These are phyloP conservation scores for Dicrostonyx torquatus DNA, from an alignment of 2,797 vertebrate species.

Conservation along the genomic window DNA sequence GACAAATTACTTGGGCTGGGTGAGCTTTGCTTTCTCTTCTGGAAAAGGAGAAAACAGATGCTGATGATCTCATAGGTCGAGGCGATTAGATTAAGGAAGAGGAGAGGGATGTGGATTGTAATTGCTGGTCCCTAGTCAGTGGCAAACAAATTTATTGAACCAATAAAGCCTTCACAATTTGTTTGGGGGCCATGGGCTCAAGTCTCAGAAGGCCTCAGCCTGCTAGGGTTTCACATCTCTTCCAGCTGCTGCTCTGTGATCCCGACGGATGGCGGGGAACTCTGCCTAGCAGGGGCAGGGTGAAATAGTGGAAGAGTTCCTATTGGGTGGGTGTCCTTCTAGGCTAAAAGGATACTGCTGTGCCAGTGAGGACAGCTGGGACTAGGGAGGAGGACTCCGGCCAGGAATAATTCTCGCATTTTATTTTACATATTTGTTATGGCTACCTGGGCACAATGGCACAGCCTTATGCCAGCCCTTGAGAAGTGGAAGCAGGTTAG, in stretches of 20 bases:
- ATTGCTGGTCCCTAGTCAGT: background rate
- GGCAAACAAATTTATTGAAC: slow-evolving; percentile 23
- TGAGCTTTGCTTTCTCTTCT: background rate
- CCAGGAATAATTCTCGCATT: background rate
- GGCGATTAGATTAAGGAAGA: background rate
- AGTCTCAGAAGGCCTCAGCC: background rate
- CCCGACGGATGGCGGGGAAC: background rate
- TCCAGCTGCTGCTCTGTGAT: slow-evolving; percentile 15
- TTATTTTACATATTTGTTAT: background rate
- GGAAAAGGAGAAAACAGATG: background rate
- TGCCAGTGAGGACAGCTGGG: background rate
- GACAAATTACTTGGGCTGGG: background rate
- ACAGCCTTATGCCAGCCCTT: background rate
- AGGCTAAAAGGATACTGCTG: background rate
- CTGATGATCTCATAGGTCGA: background rate
- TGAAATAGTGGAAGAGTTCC: background rate
- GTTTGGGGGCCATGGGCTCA: background rate
- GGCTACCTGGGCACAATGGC: background rate
- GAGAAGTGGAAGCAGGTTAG: background rate
- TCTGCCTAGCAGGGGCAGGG: background rate
- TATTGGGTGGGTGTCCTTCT: background rate
- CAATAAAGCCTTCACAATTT: slow-evolving; percentile 26
- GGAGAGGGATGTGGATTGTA: background rate
- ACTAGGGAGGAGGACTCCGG: background rate
- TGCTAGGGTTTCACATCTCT: background rate